Conservation (phyloP, 2,113 vertebrate species). For the Gadus chalcogrammus region DNA sequence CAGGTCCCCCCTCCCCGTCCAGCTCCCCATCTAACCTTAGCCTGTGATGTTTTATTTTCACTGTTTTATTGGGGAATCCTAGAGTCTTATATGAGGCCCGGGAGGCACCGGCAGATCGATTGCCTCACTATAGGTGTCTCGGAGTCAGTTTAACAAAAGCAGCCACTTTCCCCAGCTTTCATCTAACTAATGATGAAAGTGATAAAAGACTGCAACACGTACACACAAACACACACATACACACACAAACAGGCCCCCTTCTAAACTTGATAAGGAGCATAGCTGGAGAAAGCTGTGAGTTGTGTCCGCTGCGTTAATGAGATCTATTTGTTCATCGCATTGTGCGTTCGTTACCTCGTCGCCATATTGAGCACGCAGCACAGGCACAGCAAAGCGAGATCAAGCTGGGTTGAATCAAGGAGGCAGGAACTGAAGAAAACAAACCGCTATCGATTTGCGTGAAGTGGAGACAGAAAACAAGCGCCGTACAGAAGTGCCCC, state of each 20-base stretch:
- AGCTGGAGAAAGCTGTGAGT: slow-evolving; percentile 35
- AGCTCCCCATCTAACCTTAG: slow-evolving; percentile 18
- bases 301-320: slow-evolving; percentile 31
- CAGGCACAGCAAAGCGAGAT: slow-evolving; percentile 45
- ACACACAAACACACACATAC: neutral
- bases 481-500: slow-evolving; percentile 23
- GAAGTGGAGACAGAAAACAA: slow-evolving; percentile 47
- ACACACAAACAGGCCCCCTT: slow-evolving; percentile 2
- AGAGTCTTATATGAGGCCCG: slow-evolving; percentile 54
- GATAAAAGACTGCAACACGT: neutral
- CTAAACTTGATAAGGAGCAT: slow-evolving; percentile 44
- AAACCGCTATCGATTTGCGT: slow-evolving; percentile 60
- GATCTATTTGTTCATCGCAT: slow-evolving; percentile 37
- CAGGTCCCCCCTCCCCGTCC: neutral
- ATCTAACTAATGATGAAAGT: slow-evolving; percentile 46
- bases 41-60: slow-evolving; percentile 50
- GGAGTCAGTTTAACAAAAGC: slow-evolving; percentile 32
- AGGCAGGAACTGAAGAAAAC: slow-evolving; percentile 50
- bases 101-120: slow-evolving; percentile 51
- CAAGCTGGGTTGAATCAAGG: slow-evolving; percentile 49
- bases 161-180: slow-evolving; percentile 45
- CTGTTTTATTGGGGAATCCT: slow-evolving; percentile 44
- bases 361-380: slow-evolving; percentile 45
- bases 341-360: slow-evolving; percentile 43
- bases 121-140: slow-evolving; percentile 51